Percentiles rank a stretch among this genome's conserved stretches.
Evolutionary conservation across 1,140 invertebrate genomes (phyloP).

Genomic region (Lasaia peninsularis): DNA sequence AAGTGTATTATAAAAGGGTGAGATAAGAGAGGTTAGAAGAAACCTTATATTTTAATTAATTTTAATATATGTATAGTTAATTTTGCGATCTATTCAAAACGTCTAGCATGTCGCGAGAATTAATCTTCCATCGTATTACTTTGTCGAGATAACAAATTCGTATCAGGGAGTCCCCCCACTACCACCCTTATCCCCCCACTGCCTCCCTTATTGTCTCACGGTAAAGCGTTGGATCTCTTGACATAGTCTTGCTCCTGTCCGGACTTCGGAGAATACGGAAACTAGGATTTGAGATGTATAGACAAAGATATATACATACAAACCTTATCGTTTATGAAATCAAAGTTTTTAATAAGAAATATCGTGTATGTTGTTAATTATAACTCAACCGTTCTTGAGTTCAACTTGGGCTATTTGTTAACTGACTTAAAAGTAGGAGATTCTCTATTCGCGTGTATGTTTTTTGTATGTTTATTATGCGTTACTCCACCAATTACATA

Average conservation of each 20-base stretch:
- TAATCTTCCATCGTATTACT: constrained; percentile 55
- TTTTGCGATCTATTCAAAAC: constrained; percentile 31
- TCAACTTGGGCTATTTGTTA: no score
- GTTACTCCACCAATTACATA: no score
- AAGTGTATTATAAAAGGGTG: no score
- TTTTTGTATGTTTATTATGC: no score
- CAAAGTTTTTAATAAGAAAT: no score
- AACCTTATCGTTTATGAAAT: no score
- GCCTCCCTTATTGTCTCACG: constrained; percentile 29
- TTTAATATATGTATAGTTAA: constrained; percentile 28
- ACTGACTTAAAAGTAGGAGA: no score
- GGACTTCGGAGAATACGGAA: constrained; percentile 5
- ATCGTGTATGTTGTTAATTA: no score
- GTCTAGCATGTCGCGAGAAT: constrained; percentile 46
- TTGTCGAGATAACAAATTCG: constrained; percentile 55
- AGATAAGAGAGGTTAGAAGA: no score
- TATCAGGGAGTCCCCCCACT: constrained; percentile 11
- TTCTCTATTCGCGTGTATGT: no score
- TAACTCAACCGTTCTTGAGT: no score
- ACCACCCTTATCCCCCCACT: constrained; percentile 14
- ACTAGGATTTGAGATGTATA: constrained; percentile 1
- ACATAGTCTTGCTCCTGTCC: constrained; percentile 10
- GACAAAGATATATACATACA: no score
- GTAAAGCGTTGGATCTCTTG: constrained; percentile 17
- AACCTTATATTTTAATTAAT: constrained; percentile 1